Conservation (phyloP, 1,140 invertebrate species). For the Dreissena rostriformis region DNA sequence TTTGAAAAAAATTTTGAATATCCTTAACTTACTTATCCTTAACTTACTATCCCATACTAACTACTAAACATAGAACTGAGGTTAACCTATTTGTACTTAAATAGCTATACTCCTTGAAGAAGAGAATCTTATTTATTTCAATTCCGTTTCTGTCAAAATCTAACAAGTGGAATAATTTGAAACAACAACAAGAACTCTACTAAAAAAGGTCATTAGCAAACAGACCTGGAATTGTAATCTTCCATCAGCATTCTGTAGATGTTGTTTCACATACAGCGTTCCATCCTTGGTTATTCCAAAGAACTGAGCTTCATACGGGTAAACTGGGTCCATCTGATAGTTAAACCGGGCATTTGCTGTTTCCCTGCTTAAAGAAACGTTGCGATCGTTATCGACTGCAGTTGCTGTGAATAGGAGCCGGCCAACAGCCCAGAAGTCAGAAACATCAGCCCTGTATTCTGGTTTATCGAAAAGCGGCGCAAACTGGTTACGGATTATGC, state of each 20-base stretch:
- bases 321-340: conserved; percentile 48
- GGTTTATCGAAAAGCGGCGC: conserved; percentile 75
- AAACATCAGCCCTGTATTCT: conserved; percentile 32
- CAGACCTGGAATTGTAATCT: conserved; percentile 18
- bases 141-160: too few relatives aligned
- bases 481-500: conserved; percentile 82
- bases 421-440: conserved; percentile 32
- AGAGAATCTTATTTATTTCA: too few relatives aligned
- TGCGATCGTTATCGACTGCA: conserved; percentile 56
- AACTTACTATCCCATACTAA: too few relatives aligned
- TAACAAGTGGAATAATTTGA: too few relatives aligned
- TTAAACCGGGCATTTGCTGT: conserved; percentile 64
- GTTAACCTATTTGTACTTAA: too few relatives aligned
- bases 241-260: conserved; percentile 26
- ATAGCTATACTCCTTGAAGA: too few relatives aligned
- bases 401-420: conserved; percentile 42
- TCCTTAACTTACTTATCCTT: too few relatives aligned
- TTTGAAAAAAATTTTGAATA: too few relatives aligned
- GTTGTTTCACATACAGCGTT: conserved; percentile 27
- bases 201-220: too few relatives aligned
- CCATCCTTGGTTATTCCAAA: conserved; percentile 46
- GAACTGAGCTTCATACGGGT: conserved; percentile 1
- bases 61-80: too few relatives aligned
- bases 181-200: too few relatives aligned
- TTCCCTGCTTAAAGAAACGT: conserved; percentile 41